These are phyloP conservation scores for Lepus oiostolus DNA, from an alignment of 2,797 vertebrate genomes.

Conservation along the genomic window DNA sequence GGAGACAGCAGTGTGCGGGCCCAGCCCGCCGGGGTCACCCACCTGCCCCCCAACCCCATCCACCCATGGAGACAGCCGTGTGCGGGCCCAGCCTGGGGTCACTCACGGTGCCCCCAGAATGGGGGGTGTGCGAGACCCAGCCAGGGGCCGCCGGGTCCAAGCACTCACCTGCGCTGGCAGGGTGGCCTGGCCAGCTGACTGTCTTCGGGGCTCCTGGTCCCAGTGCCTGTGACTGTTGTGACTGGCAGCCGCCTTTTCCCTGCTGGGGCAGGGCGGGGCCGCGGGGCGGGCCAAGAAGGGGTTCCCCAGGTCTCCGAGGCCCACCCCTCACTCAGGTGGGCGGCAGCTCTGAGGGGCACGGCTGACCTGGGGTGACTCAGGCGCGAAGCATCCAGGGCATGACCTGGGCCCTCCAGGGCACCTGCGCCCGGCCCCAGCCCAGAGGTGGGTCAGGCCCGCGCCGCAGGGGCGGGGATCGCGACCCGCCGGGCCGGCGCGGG, in stretches of 20 bases:
- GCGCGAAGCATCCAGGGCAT: not conserved
- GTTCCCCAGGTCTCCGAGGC: constrained; percentile 40
- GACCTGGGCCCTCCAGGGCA: not conserved
- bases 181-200: not conserved
- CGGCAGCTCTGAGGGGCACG: not conserved
- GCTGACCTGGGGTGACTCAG: constrained; percentile 65
- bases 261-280: constrained; percentile 69
- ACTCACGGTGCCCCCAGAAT: too few species aligned
- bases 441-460: constrained; percentile 10
- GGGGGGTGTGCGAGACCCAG: not conserved
- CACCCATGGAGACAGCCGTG: not conserved
- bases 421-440: not conserved
- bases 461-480: too few species aligned
- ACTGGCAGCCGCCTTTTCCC: constrained; percentile 63
- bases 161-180: constrained; percentile 69
- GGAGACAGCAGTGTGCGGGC: not conserved
- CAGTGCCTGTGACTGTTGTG: not conserved
- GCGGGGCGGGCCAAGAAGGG: constrained; percentile 65
- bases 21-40: not conserved
- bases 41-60: too few species aligned
- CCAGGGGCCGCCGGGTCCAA: not conserved
- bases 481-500: too few species aligned
- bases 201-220: constrained; percentile 36
- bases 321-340: constrained; percentile 64
- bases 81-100: too few species aligned